phyloP scores from a whole-genome alignment of 2,113 vertebrate genomes.

The Nannospalax galili region DNA sequence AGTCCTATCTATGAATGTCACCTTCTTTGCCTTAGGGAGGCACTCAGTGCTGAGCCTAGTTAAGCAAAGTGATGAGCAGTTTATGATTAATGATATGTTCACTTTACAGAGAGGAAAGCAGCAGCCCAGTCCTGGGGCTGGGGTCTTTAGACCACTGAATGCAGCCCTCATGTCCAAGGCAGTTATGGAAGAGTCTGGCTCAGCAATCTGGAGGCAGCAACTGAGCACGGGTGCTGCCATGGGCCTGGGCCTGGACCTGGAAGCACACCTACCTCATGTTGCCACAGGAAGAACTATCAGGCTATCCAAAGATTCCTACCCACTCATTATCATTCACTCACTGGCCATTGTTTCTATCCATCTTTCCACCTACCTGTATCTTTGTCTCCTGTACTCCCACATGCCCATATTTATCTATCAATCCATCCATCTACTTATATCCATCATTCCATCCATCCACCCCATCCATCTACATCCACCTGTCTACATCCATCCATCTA shows the following conservation, averaged over 20 bases:
- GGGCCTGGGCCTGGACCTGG: conserved; percentile 54
- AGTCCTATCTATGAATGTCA: too few species aligned
- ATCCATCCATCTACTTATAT: not conserved
- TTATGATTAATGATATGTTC: too few species aligned
- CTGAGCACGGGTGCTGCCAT: conserved; percentile 11
- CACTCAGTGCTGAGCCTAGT: too few species aligned
- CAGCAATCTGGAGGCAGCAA: not conserved
- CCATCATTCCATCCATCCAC: not conserved
- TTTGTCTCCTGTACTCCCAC: not conserved
- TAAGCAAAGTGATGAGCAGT: too few species aligned
- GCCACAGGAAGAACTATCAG: conserved; percentile 52
- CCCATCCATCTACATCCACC: not conserved
- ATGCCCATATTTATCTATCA: not conserved
- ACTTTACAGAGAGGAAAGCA: too few species aligned
- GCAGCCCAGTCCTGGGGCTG: too few species aligned
- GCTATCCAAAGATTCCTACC: conserved; percentile 46
- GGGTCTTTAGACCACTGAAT: not conserved
- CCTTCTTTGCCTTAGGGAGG: too few species aligned
- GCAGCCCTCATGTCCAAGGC: not conserved
- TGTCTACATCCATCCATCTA: too few species aligned
- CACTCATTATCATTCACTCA: not conserved
- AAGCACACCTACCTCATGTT: not conserved
- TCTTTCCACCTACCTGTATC: not conserved
- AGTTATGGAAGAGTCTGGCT: conserved; percentile 60
- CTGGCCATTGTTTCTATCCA: not conserved